These are phyloP conservation scores for Triplophysa rosa DNA, from an alignment of 2,113 vertebrate species.

Conservation along the genomic window DNA sequence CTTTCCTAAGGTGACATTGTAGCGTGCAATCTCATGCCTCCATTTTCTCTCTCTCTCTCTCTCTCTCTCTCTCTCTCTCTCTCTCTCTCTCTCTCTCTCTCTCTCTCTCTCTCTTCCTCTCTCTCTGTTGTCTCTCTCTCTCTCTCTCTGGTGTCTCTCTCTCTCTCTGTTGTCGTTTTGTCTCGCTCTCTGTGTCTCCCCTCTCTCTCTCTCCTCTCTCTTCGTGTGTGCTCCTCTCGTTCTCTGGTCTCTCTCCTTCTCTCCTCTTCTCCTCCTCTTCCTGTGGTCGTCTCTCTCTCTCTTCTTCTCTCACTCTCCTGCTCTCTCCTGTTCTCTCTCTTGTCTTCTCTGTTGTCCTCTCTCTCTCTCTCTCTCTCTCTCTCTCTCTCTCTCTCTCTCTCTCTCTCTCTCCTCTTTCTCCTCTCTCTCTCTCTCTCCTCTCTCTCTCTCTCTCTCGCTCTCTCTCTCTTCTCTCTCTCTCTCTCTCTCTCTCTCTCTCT, in stretches of 20 bases:
- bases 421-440: no score
- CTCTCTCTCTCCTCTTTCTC: constrained; percentile 4
- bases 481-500: background rate
- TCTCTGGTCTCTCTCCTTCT: background rate
- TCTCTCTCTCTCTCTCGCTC: background rate
- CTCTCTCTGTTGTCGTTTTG: no score
- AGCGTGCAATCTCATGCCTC: background rate
- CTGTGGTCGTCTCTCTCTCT: no score
- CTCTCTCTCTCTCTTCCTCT: constrained; percentile 1
- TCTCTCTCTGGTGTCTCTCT: background rate
- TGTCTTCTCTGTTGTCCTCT: no score
- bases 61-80: background rate
- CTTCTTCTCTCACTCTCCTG: no score
- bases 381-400: background rate
- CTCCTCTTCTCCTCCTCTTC: no score
- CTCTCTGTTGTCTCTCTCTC: no score
- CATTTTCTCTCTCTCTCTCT: background rate
- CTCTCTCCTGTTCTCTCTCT: background rate
- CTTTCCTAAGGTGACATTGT: constrained; percentile 33
- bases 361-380: background rate
- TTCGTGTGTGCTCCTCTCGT: constrained; percentile 9
- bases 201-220: constrained; percentile 1
- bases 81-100: background rate
- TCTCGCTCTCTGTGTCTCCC: no score
- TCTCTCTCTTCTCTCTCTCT: background rate